These are phyloP conservation scores for Hirtodrosophila trivittata DNA, from an alignment of 2,888 invertebrate species.

Conservation along the genomic window DNA sequence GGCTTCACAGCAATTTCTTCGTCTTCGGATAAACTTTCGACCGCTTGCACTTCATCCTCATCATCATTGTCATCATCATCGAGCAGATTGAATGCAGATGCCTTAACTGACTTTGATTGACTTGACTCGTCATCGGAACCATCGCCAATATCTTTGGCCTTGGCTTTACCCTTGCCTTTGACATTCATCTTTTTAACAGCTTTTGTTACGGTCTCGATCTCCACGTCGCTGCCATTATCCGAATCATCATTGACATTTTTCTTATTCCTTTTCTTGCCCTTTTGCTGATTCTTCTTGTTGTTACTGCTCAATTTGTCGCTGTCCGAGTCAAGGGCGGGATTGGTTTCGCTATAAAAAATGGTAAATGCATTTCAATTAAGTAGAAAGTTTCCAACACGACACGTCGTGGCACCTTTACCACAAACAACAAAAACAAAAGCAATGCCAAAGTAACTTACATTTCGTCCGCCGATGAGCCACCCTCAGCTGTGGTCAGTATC, in stretches of 20 bases:
- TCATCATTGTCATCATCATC: slow-evolving; percentile 86
- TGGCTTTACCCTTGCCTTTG: slow-evolving; percentile 84
- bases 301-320: slow-evolving; percentile 79
- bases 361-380: slow-evolving; percentile 8
- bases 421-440: slow-evolving; percentile 18
- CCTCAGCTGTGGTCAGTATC: slow-evolving; percentile 83
- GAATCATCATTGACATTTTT: slow-evolving; percentile 74
- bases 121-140: slow-evolving; percentile 81
- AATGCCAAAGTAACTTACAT: slow-evolving; percentile 85
- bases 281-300: slow-evolving; percentile 83
- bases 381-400: slow-evolving; percentile 69
- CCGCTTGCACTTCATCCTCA: slow-evolving; percentile 44
- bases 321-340: slow-evolving; percentile 69
- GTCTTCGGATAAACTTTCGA: slow-evolving; percentile 60
- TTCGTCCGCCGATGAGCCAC: slow-evolving; percentile 87
- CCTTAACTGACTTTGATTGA: slow-evolving; percentile 82
- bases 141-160: slow-evolving; percentile 80
- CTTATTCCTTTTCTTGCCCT: slow-evolving; percentile 78
- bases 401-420: slow-evolving; percentile 29
- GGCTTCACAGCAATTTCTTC: slow-evolving; percentile 84
- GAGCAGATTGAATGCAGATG: slow-evolving; percentile 88
- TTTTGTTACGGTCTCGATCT: slow-evolving; percentile 84
- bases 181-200: slow-evolving; percentile 86
- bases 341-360: slow-evolving; percentile 87
- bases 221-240: slow-evolving; percentile 84